Base-by-base conservation (phyloP, 2,888 invertebrate species). In the Andrena marginata region DNA sequence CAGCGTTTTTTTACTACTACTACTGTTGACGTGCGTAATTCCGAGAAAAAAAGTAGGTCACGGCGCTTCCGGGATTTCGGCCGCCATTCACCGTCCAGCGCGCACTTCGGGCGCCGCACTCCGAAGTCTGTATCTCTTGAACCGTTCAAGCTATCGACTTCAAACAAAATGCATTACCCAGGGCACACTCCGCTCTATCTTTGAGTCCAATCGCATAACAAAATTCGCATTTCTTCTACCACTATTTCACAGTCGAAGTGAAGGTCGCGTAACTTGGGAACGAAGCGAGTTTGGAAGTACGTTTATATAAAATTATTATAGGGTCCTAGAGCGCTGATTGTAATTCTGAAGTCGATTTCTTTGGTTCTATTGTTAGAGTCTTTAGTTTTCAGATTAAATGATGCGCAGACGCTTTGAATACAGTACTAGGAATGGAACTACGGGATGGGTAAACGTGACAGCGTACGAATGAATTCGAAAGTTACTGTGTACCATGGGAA, bases 31-130 rank as follows among this genome's bases (percentile, higher is more conserved):
- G 51, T 54, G 75, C 69, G 75, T 75, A 69, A 26, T 68, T 33
- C 31, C 60, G 2, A 49, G n/a, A 10, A 42, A 75, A 33, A 68
- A 68, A 69, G 26, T 62, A 10, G 75, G 75, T 75, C 75, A 69
- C 69, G 48, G 33, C 49, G 67, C 23, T 67, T 74, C 60, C 68
- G 49, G 75, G 51, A 62, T 23, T 69, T 75, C 69, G 29, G 23
- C 48, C 33, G 62, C 69, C 69, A n/a, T 51, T 62, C 69, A 42
- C 7, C 26, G 26, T 20, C n/a, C 29, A 10, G 51, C 51, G 68
- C 75, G 4, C 23, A 42, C 42, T 62, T 62, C 60, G 31, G 26
- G 26, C 51, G 73, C 23, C n/a, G 20, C 35, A 13, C 7, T 35
- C 48, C 0, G 20, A 51, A 35, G 26, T 29, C 10, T 13, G 26